Conservation (phyloP, 2,113 vertebrate genomes). For the Stomatorhinus ivindoensis region DNA sequence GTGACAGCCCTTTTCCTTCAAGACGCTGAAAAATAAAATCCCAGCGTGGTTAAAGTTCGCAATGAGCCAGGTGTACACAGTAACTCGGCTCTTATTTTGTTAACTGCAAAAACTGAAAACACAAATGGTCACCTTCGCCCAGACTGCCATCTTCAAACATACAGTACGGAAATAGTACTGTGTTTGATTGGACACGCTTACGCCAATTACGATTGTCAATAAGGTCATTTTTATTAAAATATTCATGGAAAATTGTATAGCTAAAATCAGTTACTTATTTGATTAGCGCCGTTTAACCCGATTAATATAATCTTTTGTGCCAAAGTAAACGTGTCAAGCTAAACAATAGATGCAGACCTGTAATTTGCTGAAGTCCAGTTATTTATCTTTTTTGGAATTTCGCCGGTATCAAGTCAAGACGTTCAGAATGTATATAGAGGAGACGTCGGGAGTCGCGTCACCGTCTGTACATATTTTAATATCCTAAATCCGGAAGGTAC, state of each 20-base stretch:
- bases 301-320: background rate
- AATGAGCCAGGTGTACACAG: background rate
- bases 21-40: background rate
- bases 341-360: background rate
- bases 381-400: constrained; percentile 8
- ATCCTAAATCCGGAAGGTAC: background rate
- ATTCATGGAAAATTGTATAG: background rate
- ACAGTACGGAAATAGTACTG: background rate
- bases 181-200: background rate
- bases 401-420: background rate
- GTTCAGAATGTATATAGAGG: background rate
- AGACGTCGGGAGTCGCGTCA: background rate
- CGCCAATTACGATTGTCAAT: background rate
- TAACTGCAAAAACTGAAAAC: background rate
- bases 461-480: constrained; percentile 2
- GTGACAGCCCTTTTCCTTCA: background rate
- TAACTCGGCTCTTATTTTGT: background rate
- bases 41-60: background rate
- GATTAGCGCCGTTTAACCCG: background rate
- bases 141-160: background rate
- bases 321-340: background rate
- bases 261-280: background rate
- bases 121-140: background rate
- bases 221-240: background rate
- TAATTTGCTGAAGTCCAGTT: background rate